Evolutionary conservation across 2,797 vertebrate genomes (phyloP).

Genomic region (Oreochromis mossambicus): DNA sequence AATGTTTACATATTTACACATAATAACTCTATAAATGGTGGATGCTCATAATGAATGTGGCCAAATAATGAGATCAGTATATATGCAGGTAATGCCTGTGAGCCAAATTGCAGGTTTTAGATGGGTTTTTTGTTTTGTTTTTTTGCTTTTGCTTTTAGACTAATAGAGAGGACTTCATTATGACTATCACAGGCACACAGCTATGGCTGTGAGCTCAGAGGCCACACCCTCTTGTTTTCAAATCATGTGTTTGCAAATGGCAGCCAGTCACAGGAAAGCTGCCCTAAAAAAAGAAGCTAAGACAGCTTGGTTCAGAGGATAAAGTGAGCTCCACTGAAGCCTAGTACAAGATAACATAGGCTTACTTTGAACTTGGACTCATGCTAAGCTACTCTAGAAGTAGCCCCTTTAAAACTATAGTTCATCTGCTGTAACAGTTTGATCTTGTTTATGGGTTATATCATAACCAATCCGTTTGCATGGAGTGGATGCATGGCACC

Average conservation of each 20-base stretch:
- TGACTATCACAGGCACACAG: neutral
- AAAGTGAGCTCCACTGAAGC: neutral
- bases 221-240: neutral
- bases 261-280: neutral
- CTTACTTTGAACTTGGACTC: neutral
- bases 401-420: neutral
- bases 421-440: neutral
- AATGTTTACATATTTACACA: neutral
- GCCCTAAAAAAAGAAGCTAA: neutral
- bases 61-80: neutral
- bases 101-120: neutral
- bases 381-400: neutral
- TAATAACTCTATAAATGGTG: neutral
- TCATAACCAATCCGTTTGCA: accelerated
- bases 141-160: neutral
- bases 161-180: neutral
- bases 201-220: neutral
- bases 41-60: neutral
- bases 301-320: neutral
- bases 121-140: neutral
- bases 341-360: accelerated
- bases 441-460: neutral
- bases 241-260: neutral
- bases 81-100: neutral
- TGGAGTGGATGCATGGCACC: neutral